A percentile compares a stretch with the other conserved stretches of the same genome.
Evolutionary conservation across 2,888 invertebrate species (phyloP).

Genomic region (Euclidia mi): DNA sequence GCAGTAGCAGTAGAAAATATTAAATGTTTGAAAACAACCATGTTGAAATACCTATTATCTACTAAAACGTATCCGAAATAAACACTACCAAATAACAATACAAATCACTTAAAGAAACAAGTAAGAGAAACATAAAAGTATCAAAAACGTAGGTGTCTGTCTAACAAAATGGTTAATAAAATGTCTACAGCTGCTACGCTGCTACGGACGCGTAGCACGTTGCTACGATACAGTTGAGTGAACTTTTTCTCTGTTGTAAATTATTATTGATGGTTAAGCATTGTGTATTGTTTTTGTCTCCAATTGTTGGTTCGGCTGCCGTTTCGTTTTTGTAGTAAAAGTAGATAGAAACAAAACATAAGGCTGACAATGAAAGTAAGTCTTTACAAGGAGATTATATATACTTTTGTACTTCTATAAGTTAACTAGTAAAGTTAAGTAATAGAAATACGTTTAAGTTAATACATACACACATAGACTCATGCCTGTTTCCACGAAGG

Average conservation of each 20-base stretch:
- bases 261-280: conserved; percentile 38
- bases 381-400: too few species aligned
- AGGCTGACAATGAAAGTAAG: too few species aligned
- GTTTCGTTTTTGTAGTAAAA: neutral
- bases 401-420: too few species aligned
- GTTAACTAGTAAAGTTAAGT: too few species aligned
- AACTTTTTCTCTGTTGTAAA: conserved; percentile 55
- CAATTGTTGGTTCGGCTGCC: conserved; percentile 8
- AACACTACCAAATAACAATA: conserved; percentile 24
- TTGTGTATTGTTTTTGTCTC: conserved; percentile 17
- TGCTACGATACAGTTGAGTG: conserved; percentile 64
- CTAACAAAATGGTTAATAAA: conserved; percentile 67
- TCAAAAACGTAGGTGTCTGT: conserved; percentile 61
- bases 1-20: too few species aligned
- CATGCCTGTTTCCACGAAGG: too few species aligned
- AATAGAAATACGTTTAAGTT: too few species aligned
- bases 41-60: too few species aligned
- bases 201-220: conserved; percentile 63
- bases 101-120: conserved; percentile 26
- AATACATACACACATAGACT: too few species aligned
- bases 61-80: conserved; percentile 11
- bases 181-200: conserved; percentile 68
- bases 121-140: conserved; percentile 46
- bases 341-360: too few species aligned
- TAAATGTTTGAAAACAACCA: too few species aligned